phyloP scores from a whole-genome alignment of 1,140 invertebrate species.

The Lepidotrigona ventralis region DNA sequence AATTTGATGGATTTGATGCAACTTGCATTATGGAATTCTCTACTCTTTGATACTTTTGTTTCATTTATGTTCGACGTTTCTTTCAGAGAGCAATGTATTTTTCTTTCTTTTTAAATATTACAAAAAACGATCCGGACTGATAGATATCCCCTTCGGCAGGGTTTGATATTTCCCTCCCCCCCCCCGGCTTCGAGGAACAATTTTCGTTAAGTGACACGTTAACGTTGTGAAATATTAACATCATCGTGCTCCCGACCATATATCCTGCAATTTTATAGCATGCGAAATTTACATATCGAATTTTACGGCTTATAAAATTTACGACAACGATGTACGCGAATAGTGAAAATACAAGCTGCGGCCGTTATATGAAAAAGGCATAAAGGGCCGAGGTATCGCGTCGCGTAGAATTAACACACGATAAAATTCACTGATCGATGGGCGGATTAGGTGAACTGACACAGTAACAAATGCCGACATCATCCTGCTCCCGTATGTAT shows the following conservation, averaged over 20 bases:
- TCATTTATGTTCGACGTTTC: too few species aligned
- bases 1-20: background rate
- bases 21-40: background rate
- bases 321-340: background rate
- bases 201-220: too few species aligned
- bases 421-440: constrained; percentile 57
- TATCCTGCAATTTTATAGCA: background rate
- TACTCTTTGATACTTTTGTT: too few species aligned
- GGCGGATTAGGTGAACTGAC: constrained; percentile 61
- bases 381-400: background rate
- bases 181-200: too few species aligned
- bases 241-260: background rate
- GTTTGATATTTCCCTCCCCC: background rate
- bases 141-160: too few species aligned
- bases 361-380: background rate
- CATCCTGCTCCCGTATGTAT: constrained; percentile 16
- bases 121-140: too few species aligned
- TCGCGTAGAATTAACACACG: background rate
- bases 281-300: background rate
- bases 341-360: background rate
- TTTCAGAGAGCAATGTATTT: too few species aligned
- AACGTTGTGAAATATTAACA: background rate
- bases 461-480: constrained; percentile 31
- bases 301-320: background rate
- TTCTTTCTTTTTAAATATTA: too few species aligned